These are phyloP conservation scores for Pseudochirops corinnae DNA, from an alignment of 2,797 vertebrate species.

Conservation along the genomic window DNA sequence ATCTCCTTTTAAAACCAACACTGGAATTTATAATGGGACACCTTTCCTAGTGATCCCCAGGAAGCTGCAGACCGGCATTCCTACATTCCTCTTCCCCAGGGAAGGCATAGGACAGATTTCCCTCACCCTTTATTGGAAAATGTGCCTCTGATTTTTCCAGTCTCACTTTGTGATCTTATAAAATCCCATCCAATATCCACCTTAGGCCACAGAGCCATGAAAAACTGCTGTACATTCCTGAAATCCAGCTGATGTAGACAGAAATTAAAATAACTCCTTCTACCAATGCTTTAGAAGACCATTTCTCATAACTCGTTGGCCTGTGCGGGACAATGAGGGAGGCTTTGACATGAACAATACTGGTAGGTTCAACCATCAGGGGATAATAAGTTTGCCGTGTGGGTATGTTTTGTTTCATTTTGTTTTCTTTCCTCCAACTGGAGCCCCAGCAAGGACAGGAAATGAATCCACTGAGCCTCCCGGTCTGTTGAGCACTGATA, in stretches of 20 bases:
- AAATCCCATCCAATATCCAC: not conserved
- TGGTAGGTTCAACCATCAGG: constrained; percentile 71
- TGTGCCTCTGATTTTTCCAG: not conserved
- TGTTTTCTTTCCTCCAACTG: constrained; percentile 73
- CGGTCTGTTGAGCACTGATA: not conserved
- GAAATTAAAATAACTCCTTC: not conserved
- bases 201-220: not conserved
- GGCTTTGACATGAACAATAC: constrained; percentile 59
- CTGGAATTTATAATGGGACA: not conserved
- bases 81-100: not conserved
- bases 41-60: not conserved
- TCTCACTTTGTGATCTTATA: not conserved
- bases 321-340: not conserved
- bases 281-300: not conserved
- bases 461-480: constrained; percentile 82
- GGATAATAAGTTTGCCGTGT: constrained; percentile 71
- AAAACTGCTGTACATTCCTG: not conserved
- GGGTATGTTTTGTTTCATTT: constrained; percentile 57
- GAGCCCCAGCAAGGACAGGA: constrained; percentile 81
- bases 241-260: not conserved
- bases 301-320: not conserved
- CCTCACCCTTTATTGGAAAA: not conserved
- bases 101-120: not conserved
- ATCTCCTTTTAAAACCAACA: not conserved
- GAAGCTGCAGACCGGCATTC: not conserved